Evolutionary conservation across 2,797 vertebrate species (phyloP), one percentile per base, ranked within the genome.

Genomic region (Phataginus tricuspis): DNA sequence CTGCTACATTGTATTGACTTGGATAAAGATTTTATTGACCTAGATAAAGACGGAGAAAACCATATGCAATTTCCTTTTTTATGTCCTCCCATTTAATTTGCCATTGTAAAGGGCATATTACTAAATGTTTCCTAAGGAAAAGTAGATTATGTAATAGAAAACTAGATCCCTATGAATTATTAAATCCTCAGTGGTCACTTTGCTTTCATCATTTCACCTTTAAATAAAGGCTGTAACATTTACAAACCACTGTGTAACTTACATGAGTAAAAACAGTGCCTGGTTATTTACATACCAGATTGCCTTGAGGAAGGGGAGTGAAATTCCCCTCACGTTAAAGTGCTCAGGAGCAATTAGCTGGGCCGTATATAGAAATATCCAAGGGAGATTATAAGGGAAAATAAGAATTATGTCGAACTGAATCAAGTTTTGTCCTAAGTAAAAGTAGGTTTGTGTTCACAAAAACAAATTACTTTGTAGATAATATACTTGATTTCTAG

Each of bases 201-300:
- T 49, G 27, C 14, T 80, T 91, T 91, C 75, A 95, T 96, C 88
- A 79, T 77, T 90, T 98, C 79, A 96, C 91, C 92, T 97, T 96
- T 97, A 96, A 97, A 88, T 86, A 92, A 95, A 94, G 79, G 96
- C 94, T 93, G 34, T 94, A 97, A 96, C 96, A 97, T 97, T 97
- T 97, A 98, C 94, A 92, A 91, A 90, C 78, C 45, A 55, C 83
- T 34, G 29, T 91, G 80, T 93, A 79, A 82, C 68, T 63, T 39
- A 80, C 7, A 16, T 86, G 29, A 11, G 8, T 80, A 89, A 80
- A 88, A 91, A 96, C 29, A 37, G 66, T 49, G 68, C 66, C 80
- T 94, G 80, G 55, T 84, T 96, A 94, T 96, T 96, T 97, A 78
- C 59, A 39, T 66, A 64, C 55, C 57, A 84, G 93, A 97, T 93